Conservation (phyloP, 2,888 invertebrate species). For the Baronia brevicornis region DNA sequence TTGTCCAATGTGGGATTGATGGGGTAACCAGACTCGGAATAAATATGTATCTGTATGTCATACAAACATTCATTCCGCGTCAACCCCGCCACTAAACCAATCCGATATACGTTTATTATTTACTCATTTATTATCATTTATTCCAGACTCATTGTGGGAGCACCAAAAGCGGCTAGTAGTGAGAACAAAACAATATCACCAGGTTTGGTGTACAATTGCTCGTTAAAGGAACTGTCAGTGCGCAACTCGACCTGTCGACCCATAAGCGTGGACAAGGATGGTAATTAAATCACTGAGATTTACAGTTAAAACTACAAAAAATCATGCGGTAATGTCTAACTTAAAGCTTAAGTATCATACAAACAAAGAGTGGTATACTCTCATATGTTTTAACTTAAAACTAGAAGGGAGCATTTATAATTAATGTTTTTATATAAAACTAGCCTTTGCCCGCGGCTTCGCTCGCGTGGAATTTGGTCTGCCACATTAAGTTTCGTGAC, state of each 20-base stretch:
- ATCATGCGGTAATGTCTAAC: not conserved
- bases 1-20: too few species aligned
- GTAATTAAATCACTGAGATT: too few species aligned
- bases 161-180: constrained; percentile 40
- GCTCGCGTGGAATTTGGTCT: too few species aligned
- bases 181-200: constrained; percentile 20
- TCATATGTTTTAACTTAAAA: not conserved
- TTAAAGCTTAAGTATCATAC: not conserved
- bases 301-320: too few species aligned
- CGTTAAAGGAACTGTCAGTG: constrained; percentile 22
- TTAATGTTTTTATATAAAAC: too few species aligned
- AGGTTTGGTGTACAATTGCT: constrained; percentile 43
- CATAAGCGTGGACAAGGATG: constrained; percentile 21
- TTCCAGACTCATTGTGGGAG: constrained; percentile 48
- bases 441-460: too few species aligned
- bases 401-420: not conserved
- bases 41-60: too few species aligned
- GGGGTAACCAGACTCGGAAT: too few species aligned
- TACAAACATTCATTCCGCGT: too few species aligned
- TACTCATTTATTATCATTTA: not conserved
- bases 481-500: too few species aligned
- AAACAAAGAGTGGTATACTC: not conserved
- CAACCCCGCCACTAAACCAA: too few species aligned
- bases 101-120: too few species aligned
- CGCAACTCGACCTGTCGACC: constrained; percentile 31